phyloP scores from a whole-genome alignment of 2,113 vertebrate species.

The Bungarus multicinctus region DNA sequence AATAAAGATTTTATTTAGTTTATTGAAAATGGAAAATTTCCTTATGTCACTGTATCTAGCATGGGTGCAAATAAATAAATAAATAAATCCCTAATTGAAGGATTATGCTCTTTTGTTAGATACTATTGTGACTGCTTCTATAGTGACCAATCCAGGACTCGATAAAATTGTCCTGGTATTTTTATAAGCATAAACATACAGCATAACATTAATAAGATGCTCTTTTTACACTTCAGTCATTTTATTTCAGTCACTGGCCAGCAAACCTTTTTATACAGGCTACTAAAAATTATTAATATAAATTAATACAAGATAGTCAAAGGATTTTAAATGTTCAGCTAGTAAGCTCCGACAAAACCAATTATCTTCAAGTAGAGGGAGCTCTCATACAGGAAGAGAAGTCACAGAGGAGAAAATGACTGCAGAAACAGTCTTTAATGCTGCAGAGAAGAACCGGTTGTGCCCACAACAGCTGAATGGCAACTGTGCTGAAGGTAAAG shows the following conservation, averaged over 20 bases:
- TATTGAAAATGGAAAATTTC: neutral
- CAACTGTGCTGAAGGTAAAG: rapidly evolving
- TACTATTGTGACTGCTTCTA: neutral
- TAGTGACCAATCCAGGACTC: neutral
- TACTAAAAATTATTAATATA: neutral
- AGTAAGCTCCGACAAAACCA: neutral
- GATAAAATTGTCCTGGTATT: neutral
- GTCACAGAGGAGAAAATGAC: neutral
- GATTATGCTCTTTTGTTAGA: neutral
- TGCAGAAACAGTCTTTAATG: slow-evolving; percentile 3
- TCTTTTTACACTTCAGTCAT: neutral
- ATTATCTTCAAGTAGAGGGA: slow-evolving; percentile 75
- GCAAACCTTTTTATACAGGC: neutral
- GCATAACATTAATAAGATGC: neutral
- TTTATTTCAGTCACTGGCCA: neutral
- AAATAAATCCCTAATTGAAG: neutral
- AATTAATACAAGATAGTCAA: neutral
- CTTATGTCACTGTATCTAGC: neutral
- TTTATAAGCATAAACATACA: neutral
- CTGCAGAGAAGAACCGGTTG: slow-evolving; percentile 29
- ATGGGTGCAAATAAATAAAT: neutral
- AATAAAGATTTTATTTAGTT: neutral
- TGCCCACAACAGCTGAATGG: slow-evolving; percentile 29
- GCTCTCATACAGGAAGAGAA: slow-evolving; percentile 72
- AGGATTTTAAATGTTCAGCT: neutral